Evolutionary conservation across 1,140 invertebrate genomes (phyloP).

Genomic region (Sipha flava): DNA sequence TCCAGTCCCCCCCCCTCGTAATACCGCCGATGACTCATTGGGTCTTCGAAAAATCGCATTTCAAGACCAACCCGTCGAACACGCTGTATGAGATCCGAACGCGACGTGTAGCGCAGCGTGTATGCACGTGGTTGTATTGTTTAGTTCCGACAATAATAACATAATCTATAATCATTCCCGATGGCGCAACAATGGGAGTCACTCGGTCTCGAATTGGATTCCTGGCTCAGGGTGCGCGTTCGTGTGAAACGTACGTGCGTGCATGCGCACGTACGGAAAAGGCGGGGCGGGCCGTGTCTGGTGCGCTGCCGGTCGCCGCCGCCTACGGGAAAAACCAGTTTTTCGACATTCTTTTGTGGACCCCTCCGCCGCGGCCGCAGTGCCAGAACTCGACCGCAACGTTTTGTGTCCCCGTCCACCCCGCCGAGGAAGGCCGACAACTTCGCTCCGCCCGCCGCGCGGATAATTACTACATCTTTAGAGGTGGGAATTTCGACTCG

Average conservation of each 20-base stretch:
- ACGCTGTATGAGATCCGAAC: too few species aligned
- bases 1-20: too few species aligned
- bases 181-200: not conserved
- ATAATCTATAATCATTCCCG: not conserved
- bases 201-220: slow-evolving; percentile 11
- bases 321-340: slow-evolving; percentile 9
- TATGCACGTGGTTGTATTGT: too few species aligned
- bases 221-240: not conserved
- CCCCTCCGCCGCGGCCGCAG: not conserved
- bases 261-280: not conserved
- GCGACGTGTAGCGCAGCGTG: too few species aligned
- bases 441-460: not conserved
- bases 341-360: slow-evolving; percentile 10
- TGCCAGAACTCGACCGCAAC: not conserved
- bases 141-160: too few species aligned
- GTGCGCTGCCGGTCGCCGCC: not conserved
- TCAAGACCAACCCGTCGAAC: too few species aligned
- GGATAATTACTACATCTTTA: not conserved
- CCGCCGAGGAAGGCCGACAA: not conserved
- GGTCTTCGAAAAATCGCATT: too few species aligned
- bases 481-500: too few species aligned
- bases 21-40: too few species aligned
- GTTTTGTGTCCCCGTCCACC: not conserved
- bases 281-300: not conserved
- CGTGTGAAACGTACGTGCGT: too few species aligned